Conservation (phyloP, 2,888 invertebrate species). For the Saturnia pavonia region DNA sequence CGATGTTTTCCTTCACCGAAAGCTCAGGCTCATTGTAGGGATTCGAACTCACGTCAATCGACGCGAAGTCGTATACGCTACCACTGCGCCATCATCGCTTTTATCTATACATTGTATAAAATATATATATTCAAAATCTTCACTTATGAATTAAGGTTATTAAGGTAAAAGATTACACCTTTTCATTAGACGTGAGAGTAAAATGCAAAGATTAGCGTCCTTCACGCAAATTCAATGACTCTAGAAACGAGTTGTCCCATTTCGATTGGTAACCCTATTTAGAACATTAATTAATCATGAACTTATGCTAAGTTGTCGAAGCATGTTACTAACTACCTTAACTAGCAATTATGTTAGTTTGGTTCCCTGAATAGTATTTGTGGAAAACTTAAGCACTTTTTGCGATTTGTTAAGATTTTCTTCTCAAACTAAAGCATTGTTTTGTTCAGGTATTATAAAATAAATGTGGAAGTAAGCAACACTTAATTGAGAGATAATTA, state of each 20-base stretch:
- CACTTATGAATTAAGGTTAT: too few species aligned
- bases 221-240: background rate
- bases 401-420: background rate
- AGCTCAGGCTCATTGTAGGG: too few species aligned
- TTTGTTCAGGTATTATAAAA: background rate
- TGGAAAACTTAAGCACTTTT: conserved; percentile 13
- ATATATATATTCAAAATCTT: too few species aligned
- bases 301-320: conserved; percentile 11
- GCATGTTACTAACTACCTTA: conserved; percentile 14
- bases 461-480: background rate
- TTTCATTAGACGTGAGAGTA: background rate
- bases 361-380: background rate
- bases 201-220: background rate
- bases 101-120: too few species aligned
- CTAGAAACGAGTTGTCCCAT: background rate
- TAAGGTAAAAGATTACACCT: too few species aligned
- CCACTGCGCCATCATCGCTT: too few species aligned
- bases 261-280: background rate
- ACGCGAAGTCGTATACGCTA: too few species aligned
- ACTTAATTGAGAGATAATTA: background rate
- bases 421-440: background rate
- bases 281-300: conserved; percentile 7
- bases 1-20: too few species aligned
- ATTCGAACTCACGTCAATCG: too few species aligned
- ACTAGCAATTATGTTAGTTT: conserved; percentile 11